Base-by-base conservation (phyloP, 2,797 vertebrate genomes). In the Scleropages formosus region DNA sequence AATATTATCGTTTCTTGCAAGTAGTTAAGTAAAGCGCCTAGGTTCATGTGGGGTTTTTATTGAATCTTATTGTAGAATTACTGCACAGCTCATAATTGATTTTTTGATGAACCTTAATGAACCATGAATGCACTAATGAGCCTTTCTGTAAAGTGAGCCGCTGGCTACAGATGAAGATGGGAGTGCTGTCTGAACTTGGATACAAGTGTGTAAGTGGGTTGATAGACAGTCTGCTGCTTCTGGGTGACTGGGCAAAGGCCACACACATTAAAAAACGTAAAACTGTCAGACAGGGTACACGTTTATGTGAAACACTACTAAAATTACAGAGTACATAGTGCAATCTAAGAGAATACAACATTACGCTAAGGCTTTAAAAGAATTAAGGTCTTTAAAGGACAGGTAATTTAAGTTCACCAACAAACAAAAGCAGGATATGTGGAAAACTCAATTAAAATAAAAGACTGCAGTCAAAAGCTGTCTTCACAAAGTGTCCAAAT, bases 351-450 rank as follows among this genome's bases (percentile, higher is more conserved):
- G 46, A 75, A 51, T 10, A 58, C 47, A 4, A 2, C 58, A 7
- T 22, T 27, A 53, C 24, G 49, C n/a, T n/a, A n/a, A n/a, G n/a
- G n/a, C 31, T 67, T 67, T 65, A 47, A 10, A 16, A 67, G 67
- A 20, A 47, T 8, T 70, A 56, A 27, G 49, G 10, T 49, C 10
- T 51, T 47, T 61, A 24, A 44, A 61, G 13, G 69, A 20, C 47
- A 56, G 53, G 53, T 46, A 1, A 15, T 70, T 70, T 26, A 26
- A 22, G 2, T 56, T 1, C 53, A 3, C 16, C n/a, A 4, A 70
- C 8, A 58, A 75, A 49, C 74, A 61, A 59, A 60, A 49, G 60
- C 2, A 31, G n/a, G 13, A 72, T 22, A 72, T 31, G n/a, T 46
- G 53, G 10, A 13, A 20, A 4, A 4, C 13, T 24, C 24, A 49